Evolutionary conservation across 2,113 vertebrate genomes (phyloP), one percentile per base, ranked within the genome.

Genomic region (Calcarius ornatus): DNA sequence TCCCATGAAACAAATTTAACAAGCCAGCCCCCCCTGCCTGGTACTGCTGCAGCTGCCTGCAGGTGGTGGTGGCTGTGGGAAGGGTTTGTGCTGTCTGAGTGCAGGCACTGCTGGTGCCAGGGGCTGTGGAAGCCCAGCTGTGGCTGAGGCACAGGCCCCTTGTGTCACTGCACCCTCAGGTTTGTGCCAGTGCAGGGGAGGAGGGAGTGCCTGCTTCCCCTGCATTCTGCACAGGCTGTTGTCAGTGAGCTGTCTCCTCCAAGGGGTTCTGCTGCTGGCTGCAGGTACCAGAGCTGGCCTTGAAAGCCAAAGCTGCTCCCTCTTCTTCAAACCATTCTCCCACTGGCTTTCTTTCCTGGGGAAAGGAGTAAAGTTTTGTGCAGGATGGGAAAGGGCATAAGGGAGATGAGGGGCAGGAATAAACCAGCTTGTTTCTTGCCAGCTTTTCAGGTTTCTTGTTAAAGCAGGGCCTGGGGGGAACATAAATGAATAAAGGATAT

Each of bases 141-240:
- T n/a, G 71, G 72, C 43, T 0, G 16, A 31, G 54, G 31, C 20
- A 11, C 20, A 14, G 70, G 25, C n/a, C 30, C 30, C 12, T 28
- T 1, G 0, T 45, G n/a, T 45, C 66, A 6, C 37, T 68, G 5
- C 13, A 9, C 1, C 1, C 24, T 45, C 16, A 5, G 28, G 28
- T 81, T 48, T 9, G 9, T 81, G 73, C 51, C 59, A 8, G 64
- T 28, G 17, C 17, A 25, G 51, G 1, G 1, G 7, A 72, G 76
- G 50, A 72, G n/a, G 28, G 12, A 57, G 25, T 3, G 3, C 31
- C 10, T 3, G 3, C 4, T 48, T 72, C 15, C 33, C 33, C 27
- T 1, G 5, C 2, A 2, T 38, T 50, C 73, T 50, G 42, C 70
- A 5, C 27, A 47, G 38, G 35, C 60, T 79, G 31, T 65, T 5